A percentile compares a stretch with the other conserved stretches of the same genome.
Evolutionary conservation across 2,113 vertebrate genomes (phyloP).

Genomic region (Aphelocoma coerulescens): DNA sequence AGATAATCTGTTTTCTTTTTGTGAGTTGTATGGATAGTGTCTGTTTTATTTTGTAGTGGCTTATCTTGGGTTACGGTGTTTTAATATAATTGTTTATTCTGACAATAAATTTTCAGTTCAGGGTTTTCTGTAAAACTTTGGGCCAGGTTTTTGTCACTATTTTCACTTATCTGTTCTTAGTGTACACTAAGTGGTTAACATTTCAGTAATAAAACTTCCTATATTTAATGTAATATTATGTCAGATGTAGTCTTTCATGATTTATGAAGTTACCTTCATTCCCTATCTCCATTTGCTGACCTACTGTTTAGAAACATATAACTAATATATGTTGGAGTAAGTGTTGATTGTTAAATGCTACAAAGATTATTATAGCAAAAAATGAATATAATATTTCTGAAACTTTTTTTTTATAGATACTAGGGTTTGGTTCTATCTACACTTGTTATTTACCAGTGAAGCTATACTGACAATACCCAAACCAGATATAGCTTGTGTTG

Average conservation of each 20-base stretch:
- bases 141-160: not conserved
- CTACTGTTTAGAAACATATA: not conserved
- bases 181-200: not conserved
- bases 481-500: not conserved
- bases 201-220: not conserved
- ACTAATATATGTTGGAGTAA: not conserved
- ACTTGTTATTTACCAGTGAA: not conserved
- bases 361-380: not conserved
- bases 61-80: not conserved
- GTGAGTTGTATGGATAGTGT: not conserved
- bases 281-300: not conserved
- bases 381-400: not conserved
- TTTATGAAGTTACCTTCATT: not conserved
- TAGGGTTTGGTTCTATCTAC: not conserved
- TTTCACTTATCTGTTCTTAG: not conserved
- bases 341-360: not conserved
- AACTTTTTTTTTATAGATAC: not conserved
- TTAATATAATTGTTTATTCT: not conserved
- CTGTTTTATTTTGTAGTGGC: not conserved
- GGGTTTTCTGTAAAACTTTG: rapidly evolving
- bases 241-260: not conserved
- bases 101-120: not conserved
- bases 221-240: not conserved
- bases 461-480: not conserved
- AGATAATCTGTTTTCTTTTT: not conserved